Conservation (phyloP, 2,113 vertebrate genomes). For the Cathartes aura region DNA sequence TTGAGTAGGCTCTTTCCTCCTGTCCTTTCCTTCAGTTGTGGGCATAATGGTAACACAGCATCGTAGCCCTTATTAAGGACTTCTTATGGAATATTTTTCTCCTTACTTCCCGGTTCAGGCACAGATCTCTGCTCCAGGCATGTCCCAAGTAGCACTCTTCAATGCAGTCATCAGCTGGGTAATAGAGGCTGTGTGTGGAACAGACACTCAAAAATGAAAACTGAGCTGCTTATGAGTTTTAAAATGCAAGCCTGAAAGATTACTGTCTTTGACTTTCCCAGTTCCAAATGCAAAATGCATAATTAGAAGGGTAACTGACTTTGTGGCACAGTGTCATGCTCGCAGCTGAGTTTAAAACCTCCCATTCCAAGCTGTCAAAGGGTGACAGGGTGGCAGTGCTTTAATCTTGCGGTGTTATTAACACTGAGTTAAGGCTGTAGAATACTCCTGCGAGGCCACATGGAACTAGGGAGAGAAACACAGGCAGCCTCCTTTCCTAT, state of each 20-base stretch:
- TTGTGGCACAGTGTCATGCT: not conserved
- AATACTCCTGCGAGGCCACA: not conserved
- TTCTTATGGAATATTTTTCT: not conserved
- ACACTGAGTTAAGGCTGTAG: not conserved
- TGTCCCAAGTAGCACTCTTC: not conserved
- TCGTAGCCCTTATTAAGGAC: not conserved
- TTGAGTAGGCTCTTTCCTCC: not conserved
- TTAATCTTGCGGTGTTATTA: not conserved
- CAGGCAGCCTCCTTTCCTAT: not conserved
- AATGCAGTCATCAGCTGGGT: not conserved
- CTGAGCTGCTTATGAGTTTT: not conserved
- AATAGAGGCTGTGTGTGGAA: not conserved
- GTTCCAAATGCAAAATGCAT: not conserved
- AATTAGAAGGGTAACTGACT: not conserved
- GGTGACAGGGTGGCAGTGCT: not conserved
- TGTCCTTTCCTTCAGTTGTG: not conserved
- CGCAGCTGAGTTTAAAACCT: not conserved
- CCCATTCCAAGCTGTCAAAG: not conserved
- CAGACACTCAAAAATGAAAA: not conserved
- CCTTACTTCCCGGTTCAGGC: not conserved
- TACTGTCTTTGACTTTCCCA: not conserved
- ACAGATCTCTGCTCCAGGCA: not conserved
- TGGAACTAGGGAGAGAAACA: not conserved
- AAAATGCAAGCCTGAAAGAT: slow-evolving; percentile 16
- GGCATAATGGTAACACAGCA: not conserved